Base-by-base conservation (phyloP, 1,140 invertebrate genomes). In the Trypoxylus dichotomus region DNA sequence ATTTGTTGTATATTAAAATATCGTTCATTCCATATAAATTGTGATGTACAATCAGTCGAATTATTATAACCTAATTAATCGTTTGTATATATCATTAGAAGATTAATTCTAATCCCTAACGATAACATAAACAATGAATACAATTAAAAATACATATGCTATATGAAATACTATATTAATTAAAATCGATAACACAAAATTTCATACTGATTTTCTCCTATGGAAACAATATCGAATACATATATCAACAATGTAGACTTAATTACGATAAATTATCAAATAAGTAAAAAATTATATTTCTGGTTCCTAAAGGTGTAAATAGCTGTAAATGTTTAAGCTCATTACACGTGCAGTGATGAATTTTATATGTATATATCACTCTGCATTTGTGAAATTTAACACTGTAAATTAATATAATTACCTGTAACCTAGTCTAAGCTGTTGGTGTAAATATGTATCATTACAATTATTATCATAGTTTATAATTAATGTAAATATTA, bases 31-130 rank as follows among this genome's bases (percentile, higher is more conserved):
- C 60, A 68, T 68, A 8, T 24, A 29, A 68, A 68, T 27, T 68
- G 60, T 68, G 60, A 68, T 68, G 60, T 68, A 68, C 60, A 68
- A 68, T 68, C 60, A 68, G 60, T 68, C 60, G 60, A 68, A 68
- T 68, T 68, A 68, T 68, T 27, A 68, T 68, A 68, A 68, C 24
- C 60, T 68, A 68, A 24, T 24, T n/a, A n/a, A n/a, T n/a, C n/a
- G n/a, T n/a, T n/a, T 13, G 21, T 68, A 68, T 19, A 54, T 54
- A 54, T 68, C 60, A 68, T 27, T 68, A 68, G 60, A 68, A 27
- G n/a, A 11, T 68, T 68, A 54, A 27, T 68, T 68, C 27, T 27
- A 27, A 27, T 68, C 27, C 0, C 8, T 27, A 68, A 24, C 24
- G 11, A 68, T 8, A 68, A 27, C 24, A 68, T 68, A 68, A 27